Conservation (phyloP, 2,888 invertebrate species). For the Gasteruption jaculator region DNA sequence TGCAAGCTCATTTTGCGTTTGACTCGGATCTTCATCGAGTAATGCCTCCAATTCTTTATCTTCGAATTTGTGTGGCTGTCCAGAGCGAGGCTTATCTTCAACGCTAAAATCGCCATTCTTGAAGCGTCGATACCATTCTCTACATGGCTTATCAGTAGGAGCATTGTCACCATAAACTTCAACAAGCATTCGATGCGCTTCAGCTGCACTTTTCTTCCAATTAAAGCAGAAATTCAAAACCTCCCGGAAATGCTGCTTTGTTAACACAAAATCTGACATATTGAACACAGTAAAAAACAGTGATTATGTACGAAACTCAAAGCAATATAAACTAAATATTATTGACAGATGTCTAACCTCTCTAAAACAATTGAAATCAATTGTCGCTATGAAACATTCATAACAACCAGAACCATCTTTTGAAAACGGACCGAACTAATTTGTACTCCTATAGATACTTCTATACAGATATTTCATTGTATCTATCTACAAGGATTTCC, state of each 20-base stretch:
- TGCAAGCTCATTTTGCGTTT: constrained; percentile 23
- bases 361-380: too few species aligned
- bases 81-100: constrained; percentile 19
- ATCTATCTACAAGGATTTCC: too few species aligned
- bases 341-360: too few species aligned
- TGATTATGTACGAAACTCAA: too few species aligned
- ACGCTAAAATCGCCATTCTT: constrained; percentile 23
- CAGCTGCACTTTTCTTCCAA: constrained; percentile 17
- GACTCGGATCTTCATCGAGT: constrained; percentile 22
- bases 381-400: too few species aligned
- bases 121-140: constrained; percentile 19
- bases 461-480: too few species aligned
- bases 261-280: too few species aligned
- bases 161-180: constrained; percentile 13
- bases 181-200: constrained; percentile 16
- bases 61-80: constrained; percentile 18
- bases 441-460: too few species aligned
- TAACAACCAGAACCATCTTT: too few species aligned
- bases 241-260: constrained; percentile 5
- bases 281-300: too few species aligned
- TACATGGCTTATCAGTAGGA: constrained; percentile 8
- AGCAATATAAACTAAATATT: too few species aligned
- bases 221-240: constrained; percentile 11
- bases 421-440: too few species aligned
- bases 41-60: constrained; percentile 22